phyloP scores from a whole-genome alignment of 2,113 vertebrate species.

The Petaurus breviceps region DNA sequence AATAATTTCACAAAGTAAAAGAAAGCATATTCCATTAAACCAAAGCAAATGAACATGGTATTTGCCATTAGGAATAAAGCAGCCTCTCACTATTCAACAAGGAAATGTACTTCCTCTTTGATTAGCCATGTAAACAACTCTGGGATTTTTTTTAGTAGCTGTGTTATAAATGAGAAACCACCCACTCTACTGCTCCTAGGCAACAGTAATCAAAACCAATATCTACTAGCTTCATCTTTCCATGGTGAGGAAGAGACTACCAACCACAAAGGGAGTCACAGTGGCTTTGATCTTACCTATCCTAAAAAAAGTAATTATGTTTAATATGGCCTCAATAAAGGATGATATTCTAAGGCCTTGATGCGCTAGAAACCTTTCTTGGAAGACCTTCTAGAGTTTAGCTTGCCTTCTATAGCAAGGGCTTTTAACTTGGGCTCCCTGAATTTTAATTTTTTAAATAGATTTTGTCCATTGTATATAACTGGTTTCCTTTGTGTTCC shows the following conservation, averaged over 20 bases:
- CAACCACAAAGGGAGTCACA: neutral
- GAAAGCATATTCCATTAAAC: constrained; percentile 17
- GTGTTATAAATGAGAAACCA: neutral
- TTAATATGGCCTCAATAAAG: constrained; percentile 1
- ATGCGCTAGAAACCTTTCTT: neutral
- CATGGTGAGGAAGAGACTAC: constrained; percentile 5
- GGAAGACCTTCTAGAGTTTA: neutral
- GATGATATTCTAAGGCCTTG: neutral
- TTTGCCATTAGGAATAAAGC: constrained; percentile 28
- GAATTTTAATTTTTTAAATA: neutral
- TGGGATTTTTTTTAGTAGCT: neutral
- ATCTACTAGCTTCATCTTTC: neutral
- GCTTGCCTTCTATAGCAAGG: neutral
- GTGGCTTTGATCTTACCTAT: neutral
- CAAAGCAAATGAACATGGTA: neutral
- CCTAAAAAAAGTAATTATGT: neutral
- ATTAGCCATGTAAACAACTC: neutral
- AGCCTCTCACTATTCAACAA: constrained; percentile 17
- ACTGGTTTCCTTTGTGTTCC: neutral
- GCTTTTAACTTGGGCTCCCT: neutral
- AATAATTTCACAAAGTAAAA: constrained; percentile 60
- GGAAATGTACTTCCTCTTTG: constrained; percentile 42
- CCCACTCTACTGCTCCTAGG: neutral
- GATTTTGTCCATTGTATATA: neutral
- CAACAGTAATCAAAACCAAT: neutral